These are phyloP conservation scores for Elephas maximus DNA, from an alignment of 2,113 vertebrate species.

Conservation along the genomic window DNA sequence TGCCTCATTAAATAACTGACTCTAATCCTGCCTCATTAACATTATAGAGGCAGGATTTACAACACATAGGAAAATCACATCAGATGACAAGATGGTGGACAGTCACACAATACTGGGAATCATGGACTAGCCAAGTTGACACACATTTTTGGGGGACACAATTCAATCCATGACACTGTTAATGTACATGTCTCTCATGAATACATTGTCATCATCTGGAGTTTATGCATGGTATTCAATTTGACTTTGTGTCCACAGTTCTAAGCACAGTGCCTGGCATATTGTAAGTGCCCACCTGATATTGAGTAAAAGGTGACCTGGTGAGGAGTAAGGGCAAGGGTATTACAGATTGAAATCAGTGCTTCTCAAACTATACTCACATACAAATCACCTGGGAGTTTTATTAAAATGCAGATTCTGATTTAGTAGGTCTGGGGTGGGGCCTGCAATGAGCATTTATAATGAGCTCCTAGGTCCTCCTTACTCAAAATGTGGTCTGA, in stretches of 20 bases:
- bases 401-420: not conserved
- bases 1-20: too few species aligned
- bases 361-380: not conserved
- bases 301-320: not conserved
- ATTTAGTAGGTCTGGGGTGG: not conserved
- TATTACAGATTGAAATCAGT: not conserved
- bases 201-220: not conserved
- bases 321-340: not conserved
- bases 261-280: not conserved
- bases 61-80: too few species aligned
- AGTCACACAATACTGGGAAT: too few species aligned
- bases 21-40: too few species aligned
- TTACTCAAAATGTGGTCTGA: not conserved
- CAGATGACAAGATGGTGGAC: too few species aligned
- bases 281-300: not conserved
- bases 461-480: not conserved
- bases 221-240: not conserved
- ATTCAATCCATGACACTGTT: too few species aligned
- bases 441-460: not conserved
- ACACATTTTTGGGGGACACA: too few species aligned
- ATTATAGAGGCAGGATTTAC: too few species aligned
- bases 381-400: not conserved
- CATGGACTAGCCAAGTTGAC: too few species aligned
- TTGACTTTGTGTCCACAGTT: not conserved
- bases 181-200: not conserved